phyloP scores from a whole-genome alignment of 2,888 invertebrate genomes.

The Lissocephala sabroskyi region DNA sequence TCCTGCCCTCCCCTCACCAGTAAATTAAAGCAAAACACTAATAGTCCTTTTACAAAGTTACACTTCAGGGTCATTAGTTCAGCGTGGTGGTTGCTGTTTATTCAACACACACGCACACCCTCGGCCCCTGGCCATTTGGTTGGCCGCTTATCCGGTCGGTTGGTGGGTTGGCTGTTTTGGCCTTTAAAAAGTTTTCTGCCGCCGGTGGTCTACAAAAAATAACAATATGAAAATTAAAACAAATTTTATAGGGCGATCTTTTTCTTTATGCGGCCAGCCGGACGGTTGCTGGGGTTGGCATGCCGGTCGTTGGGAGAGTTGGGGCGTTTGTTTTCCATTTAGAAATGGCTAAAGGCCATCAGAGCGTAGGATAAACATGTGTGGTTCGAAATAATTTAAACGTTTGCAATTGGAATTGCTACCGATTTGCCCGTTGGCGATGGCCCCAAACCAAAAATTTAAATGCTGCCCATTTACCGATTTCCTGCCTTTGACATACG shows the following conservation, averaged over 20 bases:
- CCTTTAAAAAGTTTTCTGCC: neutral
- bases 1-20: no score
- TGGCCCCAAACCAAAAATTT: no score
- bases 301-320: neutral
- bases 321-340: constrained; percentile 41
- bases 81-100: constrained; percentile 8
- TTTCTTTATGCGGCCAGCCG: no score
- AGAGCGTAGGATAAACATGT: constrained; percentile 22
- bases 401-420: no score
- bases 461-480: no score
- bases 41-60: neutral
- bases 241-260: neutral
- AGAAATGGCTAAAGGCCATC: constrained; percentile 25
- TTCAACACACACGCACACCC: no score
- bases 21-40: constrained; percentile 31
- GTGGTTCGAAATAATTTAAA: constrained; percentile 41
- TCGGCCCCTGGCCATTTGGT: no score
- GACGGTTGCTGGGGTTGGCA: no score
- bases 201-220: constrained; percentile 18
- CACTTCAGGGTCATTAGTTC: constrained; percentile 5
- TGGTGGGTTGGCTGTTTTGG: constrained; percentile 8
- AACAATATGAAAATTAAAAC: constrained; percentile 34
- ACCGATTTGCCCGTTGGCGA: no score
- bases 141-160: no score
- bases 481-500: no score